phyloP scores from a whole-genome alignment of 2,888 invertebrate genomes.

The Candidula unifasciata region DNA sequence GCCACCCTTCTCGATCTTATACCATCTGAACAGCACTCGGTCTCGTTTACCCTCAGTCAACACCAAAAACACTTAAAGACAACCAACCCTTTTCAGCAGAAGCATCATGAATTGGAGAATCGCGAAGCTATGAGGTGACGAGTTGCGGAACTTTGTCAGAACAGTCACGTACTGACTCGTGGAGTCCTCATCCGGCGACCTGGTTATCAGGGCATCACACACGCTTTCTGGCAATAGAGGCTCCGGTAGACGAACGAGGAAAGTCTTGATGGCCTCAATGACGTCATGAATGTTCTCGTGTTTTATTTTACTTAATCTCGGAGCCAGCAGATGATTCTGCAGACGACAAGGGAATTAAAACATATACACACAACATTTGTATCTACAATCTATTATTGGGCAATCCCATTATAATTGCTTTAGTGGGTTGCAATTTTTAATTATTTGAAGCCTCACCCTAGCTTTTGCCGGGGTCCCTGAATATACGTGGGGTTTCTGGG shows the following conservation, averaged over 20 bases:
- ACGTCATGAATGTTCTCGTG: conserved; percentile 39
- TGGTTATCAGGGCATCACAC: conserved; percentile 36
- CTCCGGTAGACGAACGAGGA: conserved; percentile 40
- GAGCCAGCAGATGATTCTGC: not conserved
- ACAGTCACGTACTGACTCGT: conserved; percentile 7
- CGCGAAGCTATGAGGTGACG: conserved; percentile 32
- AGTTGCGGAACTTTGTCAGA: conserved; percentile 30
- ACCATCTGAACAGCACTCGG: not conserved
- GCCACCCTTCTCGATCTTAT: not conserved
- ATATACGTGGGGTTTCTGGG: too few relatives aligned
- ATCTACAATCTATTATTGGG: too few relatives aligned
- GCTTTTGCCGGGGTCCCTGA: too few relatives aligned
- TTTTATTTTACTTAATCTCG: not conserved
- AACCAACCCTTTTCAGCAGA: conserved; percentile 29
- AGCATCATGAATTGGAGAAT: conserved; percentile 44
- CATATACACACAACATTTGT: too few relatives aligned
- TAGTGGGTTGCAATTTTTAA: too few relatives aligned
- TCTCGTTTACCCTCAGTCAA: not conserved
- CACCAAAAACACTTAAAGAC: not conserved
- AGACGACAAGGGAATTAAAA: not conserved
- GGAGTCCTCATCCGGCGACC: not conserved
- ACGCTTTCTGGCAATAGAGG: conserved; percentile 44
- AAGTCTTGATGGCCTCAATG: conserved; percentile 42
- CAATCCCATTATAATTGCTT: too few relatives aligned
- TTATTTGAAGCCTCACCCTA: too few relatives aligned